Evolutionary conservation across 2,888 invertebrate species (phyloP).

Genomic region (Metallyticus violacea): DNA sequence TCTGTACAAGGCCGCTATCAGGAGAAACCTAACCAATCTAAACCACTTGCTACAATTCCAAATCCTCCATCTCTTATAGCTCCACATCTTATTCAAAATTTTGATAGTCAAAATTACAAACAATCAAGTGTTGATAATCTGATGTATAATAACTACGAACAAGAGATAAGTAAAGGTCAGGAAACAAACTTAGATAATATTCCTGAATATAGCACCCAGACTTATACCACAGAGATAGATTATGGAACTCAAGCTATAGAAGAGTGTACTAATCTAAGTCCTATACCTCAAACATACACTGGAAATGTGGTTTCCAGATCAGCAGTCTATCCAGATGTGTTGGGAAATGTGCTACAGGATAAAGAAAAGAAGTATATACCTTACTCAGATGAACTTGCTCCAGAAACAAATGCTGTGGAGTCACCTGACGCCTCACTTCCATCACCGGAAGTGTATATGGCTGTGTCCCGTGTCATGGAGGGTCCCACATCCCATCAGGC

Average conservation of each 20-base stretch:
- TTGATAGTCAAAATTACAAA: slow-evolving; percentile 35
- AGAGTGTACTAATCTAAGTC: not conserved
- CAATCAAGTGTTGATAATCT: not conserved
- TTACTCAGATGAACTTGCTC: not conserved
- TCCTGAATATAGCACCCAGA: slow-evolving; percentile 3
- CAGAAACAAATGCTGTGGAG: not conserved
- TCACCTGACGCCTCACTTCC: slow-evolving; percentile 16
- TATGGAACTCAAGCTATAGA: not conserved
- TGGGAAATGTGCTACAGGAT: not conserved
- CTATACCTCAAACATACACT: slow-evolving; percentile 26
- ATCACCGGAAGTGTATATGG: slow-evolving; percentile 57
- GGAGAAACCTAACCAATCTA: not conserved
- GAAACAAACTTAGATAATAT: not conserved
- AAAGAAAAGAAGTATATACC: not conserved
- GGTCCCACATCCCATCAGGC: slow-evolving; percentile 72
- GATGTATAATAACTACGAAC: not conserved
- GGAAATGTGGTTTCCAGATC: slow-evolving; percentile 26
- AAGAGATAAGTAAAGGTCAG: not conserved
- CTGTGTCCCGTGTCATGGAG: slow-evolving; percentile 70
- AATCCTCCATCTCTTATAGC: slow-evolving; percentile 45
- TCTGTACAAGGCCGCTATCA: slow-evolving; percentile 11
- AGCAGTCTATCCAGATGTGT: slow-evolving; percentile 24
- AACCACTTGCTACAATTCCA: slow-evolving; percentile 24
- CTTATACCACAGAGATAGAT: slow-evolving; percentile 2
- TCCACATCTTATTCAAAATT: slow-evolving; percentile 47